Evolutionary conservation across 2,797 vertebrate species (phyloP).

Genomic region (Schizopygopsis pylzovi): DNA sequence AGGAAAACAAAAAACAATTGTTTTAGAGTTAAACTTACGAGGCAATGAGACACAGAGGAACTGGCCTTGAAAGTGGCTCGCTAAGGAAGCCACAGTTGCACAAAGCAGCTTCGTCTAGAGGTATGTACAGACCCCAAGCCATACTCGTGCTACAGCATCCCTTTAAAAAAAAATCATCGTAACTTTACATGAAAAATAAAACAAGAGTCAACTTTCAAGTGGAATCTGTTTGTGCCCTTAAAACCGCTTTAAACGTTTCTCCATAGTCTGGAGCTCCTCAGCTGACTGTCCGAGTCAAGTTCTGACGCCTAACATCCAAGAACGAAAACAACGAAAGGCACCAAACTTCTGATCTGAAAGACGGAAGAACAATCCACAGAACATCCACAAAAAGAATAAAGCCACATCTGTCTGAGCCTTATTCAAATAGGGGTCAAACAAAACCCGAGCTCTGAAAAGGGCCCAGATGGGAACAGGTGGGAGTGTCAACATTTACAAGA

Average conservation of each 20-base stretch:
- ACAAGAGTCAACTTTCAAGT: constrained; percentile 28
- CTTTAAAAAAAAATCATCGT: constrained; percentile 39
- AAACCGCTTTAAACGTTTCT: background rate
- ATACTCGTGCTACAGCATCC: constrained; percentile 44
- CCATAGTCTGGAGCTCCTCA: constrained; percentile 24
- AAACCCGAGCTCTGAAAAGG: constrained; percentile 10
- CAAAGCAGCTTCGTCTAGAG: constrained; percentile 62
- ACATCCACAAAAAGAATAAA: constrained; percentile 46
- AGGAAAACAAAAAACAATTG: constrained; percentile 32
- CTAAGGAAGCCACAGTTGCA: constrained; percentile 59
- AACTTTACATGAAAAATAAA: constrained; percentile 10
- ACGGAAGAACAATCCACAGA: constrained; percentile 52
- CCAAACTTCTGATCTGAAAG: constrained; percentile 67
- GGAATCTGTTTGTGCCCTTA: constrained; percentile 39
- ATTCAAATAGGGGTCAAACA: constrained; percentile 15
- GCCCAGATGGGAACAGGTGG: constrained; percentile 15
- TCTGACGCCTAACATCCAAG: background rate
- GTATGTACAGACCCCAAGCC: constrained; percentile 52
- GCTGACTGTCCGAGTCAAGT: constrained; percentile 13
- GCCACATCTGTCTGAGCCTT: constrained; percentile 36
- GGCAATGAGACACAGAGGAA: constrained; percentile 53
- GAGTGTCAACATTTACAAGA: background rate
- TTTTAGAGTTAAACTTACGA: constrained; percentile 55
- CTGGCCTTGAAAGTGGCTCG: constrained; percentile 60
- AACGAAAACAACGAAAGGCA: constrained; percentile 68